Conservation (phyloP, 2,888 invertebrate species). For the Apamea anceps region DNA sequence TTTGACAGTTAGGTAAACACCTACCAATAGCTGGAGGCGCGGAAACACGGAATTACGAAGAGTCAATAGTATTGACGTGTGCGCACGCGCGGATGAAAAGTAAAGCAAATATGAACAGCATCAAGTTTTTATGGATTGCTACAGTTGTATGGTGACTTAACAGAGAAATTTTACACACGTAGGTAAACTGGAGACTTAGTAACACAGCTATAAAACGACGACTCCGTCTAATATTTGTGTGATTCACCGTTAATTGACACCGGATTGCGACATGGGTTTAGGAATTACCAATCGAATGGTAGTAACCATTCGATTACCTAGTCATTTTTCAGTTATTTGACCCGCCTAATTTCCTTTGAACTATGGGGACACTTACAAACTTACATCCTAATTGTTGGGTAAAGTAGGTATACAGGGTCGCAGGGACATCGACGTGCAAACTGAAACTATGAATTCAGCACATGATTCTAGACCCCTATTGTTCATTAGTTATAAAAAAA, state of each 20-base stretch:
- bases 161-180: constrained; percentile 57
- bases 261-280: constrained; percentile 25
- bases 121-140: constrained; percentile 62
- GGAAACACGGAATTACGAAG: constrained; percentile 79
- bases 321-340: background rate
- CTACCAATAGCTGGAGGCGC: constrained; percentile 74
- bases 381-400: background rate
- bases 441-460: background rate
- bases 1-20: constrained; percentile 83
- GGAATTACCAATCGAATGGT: constrained; percentile 10
- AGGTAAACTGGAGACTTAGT: constrained; percentile 49
- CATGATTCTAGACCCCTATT: background rate
- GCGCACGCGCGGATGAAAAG: constrained; percentile 59
- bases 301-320: no score
- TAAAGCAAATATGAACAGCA: constrained; percentile 56
- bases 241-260: constrained; percentile 53
- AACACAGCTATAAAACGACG: constrained; percentile 46
- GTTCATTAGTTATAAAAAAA: background rate
- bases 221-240: constrained; percentile 54
- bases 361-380: no score
- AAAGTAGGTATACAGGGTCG: background rate
- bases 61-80: constrained; percentile 70
- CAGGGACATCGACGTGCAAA: background rate
- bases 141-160: constrained; percentile 64
- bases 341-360: background rate